Conservation (phyloP, 2,888 invertebrate genomes). For the Druceiella hillmani region DNA sequence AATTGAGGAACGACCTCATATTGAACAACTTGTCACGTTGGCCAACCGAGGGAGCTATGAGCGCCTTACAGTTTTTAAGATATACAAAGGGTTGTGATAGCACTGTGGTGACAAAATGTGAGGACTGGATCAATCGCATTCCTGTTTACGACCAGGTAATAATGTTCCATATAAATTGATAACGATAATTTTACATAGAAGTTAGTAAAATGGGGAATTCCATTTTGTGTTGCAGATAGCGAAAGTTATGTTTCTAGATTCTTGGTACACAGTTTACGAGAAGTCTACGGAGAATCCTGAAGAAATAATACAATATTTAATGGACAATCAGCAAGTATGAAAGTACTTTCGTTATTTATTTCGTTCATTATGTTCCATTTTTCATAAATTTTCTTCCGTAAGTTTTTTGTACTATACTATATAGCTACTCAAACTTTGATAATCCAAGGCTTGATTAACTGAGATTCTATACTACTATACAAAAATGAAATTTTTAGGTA, state of each 20-base stretch:
- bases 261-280: conserved; percentile 57
- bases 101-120: conserved; percentile 39
- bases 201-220: conserved; percentile 9
- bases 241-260: conserved; percentile 46
- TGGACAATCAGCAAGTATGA: conserved; percentile 50
- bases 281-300: conserved; percentile 51
- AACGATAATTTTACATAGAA: conserved; percentile 8
- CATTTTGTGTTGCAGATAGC: conserved; percentile 55
- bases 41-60: conserved; percentile 52
- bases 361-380: conserved; percentile 4
- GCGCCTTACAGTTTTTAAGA: conserved; percentile 47
- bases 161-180: no score
- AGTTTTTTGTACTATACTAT: no score
- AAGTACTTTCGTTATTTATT: conserved; percentile 11
- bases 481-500: no score
- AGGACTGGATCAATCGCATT: conserved; percentile 56
- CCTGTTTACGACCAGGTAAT: conserved; percentile 58
- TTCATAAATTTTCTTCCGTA: no score
- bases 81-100: conserved; percentile 31
- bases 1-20: conserved; percentile 47
- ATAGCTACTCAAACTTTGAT: no score
- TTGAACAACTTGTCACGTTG: conserved; percentile 50
- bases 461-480: no score
- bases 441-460: no score
- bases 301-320: conserved; percentile 47